Evolutionary conservation across 1,140 invertebrate species (phyloP).

Genomic region (Leptinotarsa defecta): DNA sequence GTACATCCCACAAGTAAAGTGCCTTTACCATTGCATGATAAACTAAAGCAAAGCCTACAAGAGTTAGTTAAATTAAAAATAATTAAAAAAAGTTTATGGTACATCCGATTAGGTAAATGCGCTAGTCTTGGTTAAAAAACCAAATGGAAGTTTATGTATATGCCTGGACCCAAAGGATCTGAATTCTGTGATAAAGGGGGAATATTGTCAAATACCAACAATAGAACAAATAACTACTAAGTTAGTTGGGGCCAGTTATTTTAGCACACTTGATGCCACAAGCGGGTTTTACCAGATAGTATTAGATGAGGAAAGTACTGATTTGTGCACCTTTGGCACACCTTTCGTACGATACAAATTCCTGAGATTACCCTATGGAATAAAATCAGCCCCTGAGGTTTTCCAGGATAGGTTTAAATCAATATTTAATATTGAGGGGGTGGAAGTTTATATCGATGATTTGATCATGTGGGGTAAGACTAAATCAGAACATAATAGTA

Average conservation of each 20-base stretch:
- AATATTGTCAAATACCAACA: constrained; percentile 55
- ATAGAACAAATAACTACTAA: constrained; percentile 52
- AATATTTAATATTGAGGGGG: too few relatives aligned
- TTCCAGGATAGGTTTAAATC: too few relatives aligned
- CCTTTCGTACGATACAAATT: too few relatives aligned
- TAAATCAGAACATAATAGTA: too few relatives aligned
- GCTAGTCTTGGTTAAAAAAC: constrained; percentile 55
- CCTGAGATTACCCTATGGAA: too few relatives aligned
- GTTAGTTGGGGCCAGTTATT: constrained; percentile 37
- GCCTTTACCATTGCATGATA: constrained; percentile 45
- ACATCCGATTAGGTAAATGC: constrained; percentile 4
- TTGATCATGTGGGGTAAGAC: too few relatives aligned
- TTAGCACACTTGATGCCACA: background rate
- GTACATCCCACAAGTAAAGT: constrained; percentile 49
- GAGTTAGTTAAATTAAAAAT: constrained; percentile 39
- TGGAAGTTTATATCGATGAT: too few relatives aligned
- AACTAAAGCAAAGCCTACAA: constrained; percentile 49
- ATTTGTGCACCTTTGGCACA: too few relatives aligned
- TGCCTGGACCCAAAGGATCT: constrained; percentile 59
- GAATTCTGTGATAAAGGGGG: constrained; percentile 55
- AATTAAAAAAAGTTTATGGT: constrained; percentile 34
- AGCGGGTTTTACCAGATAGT: too few relatives aligned
- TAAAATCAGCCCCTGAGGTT: too few relatives aligned
- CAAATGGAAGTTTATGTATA: constrained; percentile 52
- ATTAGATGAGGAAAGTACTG: too few relatives aligned